A percentile compares a stretch with the other conserved stretches of the same genome.
Conservation (phyloP, 2,797 vertebrate genomes). For the Discoglossus pictus region DNA sequence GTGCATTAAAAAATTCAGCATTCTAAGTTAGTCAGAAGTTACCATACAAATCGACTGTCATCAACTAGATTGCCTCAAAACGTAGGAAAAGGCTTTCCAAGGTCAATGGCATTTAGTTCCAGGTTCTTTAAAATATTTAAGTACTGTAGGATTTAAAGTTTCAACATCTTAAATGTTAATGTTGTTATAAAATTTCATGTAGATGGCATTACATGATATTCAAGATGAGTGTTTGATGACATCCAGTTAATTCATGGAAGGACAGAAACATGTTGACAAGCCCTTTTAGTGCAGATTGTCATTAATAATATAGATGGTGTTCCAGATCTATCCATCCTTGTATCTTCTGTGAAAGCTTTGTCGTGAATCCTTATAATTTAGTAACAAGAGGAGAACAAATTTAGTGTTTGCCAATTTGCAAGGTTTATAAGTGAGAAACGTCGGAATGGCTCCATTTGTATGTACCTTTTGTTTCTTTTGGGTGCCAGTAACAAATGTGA, state of each 20-base stretch:
- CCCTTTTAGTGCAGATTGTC: background rate
- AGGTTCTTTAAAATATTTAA: constrained; percentile 61
- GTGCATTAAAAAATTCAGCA: too few relatives aligned
- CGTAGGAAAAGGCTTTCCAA: too few relatives aligned
- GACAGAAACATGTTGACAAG: constrained; percentile 28
- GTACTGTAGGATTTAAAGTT: constrained; percentile 60
- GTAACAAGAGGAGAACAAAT: background rate
- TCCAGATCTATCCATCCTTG: constrained; percentile 1
- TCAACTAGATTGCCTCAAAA: too few relatives aligned
- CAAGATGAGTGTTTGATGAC: constrained; percentile 45
- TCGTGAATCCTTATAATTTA: background rate
- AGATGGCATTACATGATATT: constrained; percentile 51
- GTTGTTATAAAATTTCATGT: constrained; percentile 52
- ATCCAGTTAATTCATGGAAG: constrained; percentile 4
- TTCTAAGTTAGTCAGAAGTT: too few relatives aligned
- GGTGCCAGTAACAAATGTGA: too few relatives aligned
- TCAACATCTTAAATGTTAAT: constrained; percentile 62
- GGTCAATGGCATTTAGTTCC: constrained; percentile 55
- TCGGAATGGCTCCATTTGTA: too few relatives aligned
- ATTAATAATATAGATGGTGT: background rate
- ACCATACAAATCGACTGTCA: too few relatives aligned
- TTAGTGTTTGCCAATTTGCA: background rate
- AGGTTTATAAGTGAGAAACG: constrained; percentile 8
- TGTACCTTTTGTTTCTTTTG: too few relatives aligned
- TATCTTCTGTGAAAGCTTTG: background rate